Conservation (phyloP, 2,113 vertebrate genomes). For the Crypturellus undulatus region DNA sequence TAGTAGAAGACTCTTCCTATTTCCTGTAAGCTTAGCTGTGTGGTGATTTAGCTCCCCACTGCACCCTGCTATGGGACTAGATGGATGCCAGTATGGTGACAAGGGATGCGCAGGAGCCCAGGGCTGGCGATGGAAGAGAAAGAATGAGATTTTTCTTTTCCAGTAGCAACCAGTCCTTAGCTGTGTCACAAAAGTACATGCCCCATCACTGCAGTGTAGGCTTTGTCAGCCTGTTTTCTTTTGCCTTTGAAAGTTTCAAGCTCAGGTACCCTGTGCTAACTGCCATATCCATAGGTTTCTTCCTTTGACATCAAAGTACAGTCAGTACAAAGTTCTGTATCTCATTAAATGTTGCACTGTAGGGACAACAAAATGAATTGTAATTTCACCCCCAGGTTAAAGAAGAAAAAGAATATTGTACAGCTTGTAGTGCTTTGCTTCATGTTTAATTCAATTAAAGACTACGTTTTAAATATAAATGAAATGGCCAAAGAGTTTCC, state of each 20-base stretch:
- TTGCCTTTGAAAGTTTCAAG: background rate
- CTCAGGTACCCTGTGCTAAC: background rate
- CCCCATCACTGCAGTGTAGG: background rate
- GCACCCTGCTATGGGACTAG: fast-evolving
- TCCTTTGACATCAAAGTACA: background rate
- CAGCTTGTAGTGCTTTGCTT: background rate
- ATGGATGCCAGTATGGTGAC: fast-evolving
- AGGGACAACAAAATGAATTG: background rate
- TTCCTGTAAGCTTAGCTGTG: background rate
- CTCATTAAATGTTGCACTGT: background rate
- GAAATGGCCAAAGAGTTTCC: background rate
- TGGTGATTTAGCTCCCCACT: background rate
- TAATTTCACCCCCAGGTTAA: background rate
- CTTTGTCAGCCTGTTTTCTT: background rate
- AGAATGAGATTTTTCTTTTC: background rate
- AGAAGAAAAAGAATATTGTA: background rate
- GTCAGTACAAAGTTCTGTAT: background rate
- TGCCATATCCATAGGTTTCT: background rate
- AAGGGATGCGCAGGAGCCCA: background rate
- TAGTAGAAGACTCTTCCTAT: background rate
- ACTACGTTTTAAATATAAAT: background rate
- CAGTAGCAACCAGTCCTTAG: background rate
- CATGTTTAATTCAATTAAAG: background rate
- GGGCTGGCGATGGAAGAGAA: background rate
- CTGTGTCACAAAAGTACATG: fast-evolving